Base-by-base conservation (phyloP, 2,797 vertebrate species). In the Danio kyathit region DNA sequence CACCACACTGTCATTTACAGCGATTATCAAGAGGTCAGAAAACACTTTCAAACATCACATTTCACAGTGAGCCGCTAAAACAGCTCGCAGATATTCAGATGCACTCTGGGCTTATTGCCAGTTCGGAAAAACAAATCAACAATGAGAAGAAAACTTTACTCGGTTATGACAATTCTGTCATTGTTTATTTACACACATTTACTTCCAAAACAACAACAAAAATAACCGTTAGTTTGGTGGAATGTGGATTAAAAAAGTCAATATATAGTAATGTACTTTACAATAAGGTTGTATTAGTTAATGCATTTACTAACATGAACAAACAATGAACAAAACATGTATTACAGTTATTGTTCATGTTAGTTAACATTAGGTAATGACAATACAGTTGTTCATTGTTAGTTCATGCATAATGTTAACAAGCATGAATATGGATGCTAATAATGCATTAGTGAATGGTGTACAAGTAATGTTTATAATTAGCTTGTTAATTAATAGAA, bases 21-120 rank as follows among this genome's bases (percentile, higher is more conserved):
- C 7, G 17, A 3, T 46, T 13, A 77, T 6, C 19, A 77, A 67
- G 74, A 54, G 64, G 76, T 78, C 64, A 59, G 69, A 43, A 41
- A 69, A 59, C 43, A 3, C 64, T 54, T 76, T 65, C n/a, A 65
- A 65, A 21, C 48, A 16, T 44, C 4, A 3, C 19, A 63, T 43
- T 65, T 76, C 48, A 76, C 74, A 52, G 38, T 11, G 48, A 76
- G 29, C 48, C 46, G 52, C 21, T 41, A 19, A 49, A 64, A 19
- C 38, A 21, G 60, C 60, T 54, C 29, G 43, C 60, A 43, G 48
- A 52, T n/a, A 21, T 6, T 63, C 73, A 41, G 7, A 4, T 19
- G 59, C 17, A 57, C 21, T 66, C 75, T 8, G 51, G 69, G 51
- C n/a, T 71, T 43, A 11, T 17, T 48, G 21, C 43, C 64, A 77